These are phyloP conservation scores for Melanotaenia nigrans DNA, from an alignment of 2,797 vertebrate species.

Conservation along the genomic window DNA sequence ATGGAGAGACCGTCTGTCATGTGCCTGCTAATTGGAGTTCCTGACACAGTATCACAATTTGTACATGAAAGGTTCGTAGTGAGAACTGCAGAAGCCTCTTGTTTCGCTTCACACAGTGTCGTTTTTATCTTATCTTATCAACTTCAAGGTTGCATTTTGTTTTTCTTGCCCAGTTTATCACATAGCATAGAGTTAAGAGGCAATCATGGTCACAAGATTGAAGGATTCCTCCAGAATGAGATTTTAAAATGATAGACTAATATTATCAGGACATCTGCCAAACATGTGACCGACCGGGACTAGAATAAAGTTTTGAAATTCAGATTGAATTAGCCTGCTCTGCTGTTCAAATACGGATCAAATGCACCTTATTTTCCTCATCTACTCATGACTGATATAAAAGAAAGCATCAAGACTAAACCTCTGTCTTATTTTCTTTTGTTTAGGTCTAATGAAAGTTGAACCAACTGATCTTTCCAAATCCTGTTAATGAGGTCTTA, in stretches of 20 bases:
- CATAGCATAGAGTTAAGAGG: constrained; percentile 24
- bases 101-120: background rate
- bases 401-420: constrained; percentile 6
- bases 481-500: constrained; percentile 13
- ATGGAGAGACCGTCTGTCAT: background rate
- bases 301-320: background rate
- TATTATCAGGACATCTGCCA: constrained; percentile 18
- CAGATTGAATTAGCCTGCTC: constrained; percentile 7
- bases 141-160: background rate
- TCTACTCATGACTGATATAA: background rate
- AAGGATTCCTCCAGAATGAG: constrained; percentile 8
- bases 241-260: constrained; percentile 20
- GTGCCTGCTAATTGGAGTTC: background rate
- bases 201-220: background rate
- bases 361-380: background rate
- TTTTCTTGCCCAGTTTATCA: background rate
- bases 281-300: constrained; percentile 22
- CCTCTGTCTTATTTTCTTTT: background rate
- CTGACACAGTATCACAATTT: constrained; percentile 2
- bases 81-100: background rate
- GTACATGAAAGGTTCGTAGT: background rate
- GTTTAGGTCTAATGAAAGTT: background rate
- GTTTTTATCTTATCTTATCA: constrained; percentile 30
- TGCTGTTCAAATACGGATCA: constrained; percentile 8
- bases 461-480: background rate